Conservation (phyloP, 37 sponge, comb jelly and placozoan genomes). For the Corticium candelabrum region DNA sequence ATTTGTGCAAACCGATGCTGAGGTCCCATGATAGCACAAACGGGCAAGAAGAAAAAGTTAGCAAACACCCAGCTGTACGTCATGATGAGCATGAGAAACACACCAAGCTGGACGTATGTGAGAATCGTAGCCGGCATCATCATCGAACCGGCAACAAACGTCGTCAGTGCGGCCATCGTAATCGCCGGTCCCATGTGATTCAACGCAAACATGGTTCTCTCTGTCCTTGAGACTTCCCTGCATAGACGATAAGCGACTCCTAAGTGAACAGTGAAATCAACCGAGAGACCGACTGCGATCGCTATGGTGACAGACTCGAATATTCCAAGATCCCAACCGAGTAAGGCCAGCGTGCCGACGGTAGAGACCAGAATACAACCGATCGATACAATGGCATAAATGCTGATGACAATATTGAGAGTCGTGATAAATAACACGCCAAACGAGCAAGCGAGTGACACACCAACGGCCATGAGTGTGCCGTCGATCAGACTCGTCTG, state of each 20-base stretch:
- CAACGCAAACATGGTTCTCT: not conserved
- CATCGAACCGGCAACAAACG: not conserved
- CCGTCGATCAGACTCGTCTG: not conserved
- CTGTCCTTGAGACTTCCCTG: not conserved
- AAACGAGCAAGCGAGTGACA: not conserved
- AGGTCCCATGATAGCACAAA: not conserved
- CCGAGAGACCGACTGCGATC: not conserved
- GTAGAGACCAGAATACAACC: not conserved
- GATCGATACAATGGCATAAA: not conserved
- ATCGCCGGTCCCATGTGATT: not conserved
- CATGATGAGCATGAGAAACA: not conserved
- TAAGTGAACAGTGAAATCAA: not conserved
- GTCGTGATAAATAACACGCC: not conserved
- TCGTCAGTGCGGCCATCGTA: not conserved
- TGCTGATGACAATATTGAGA: not conserved
- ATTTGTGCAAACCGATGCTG: not conserved
- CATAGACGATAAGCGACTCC: constrained; percentile 1
- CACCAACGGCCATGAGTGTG: not conserved
- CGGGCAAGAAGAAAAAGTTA: not conserved
- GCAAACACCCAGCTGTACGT: not conserved
- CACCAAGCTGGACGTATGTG: not conserved
- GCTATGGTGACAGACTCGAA: not conserved
- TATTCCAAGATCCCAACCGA: not conserved
- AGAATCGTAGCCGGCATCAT: not conserved
- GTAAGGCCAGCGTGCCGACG: not conserved